Percentiles rank a stretch among this genome's conserved stretches.
These are phyloP conservation scores for Echinometra lucunter DNA, from an alignment of 53 echinoderm and acorn worm species.

Conservation along the genomic window DNA sequence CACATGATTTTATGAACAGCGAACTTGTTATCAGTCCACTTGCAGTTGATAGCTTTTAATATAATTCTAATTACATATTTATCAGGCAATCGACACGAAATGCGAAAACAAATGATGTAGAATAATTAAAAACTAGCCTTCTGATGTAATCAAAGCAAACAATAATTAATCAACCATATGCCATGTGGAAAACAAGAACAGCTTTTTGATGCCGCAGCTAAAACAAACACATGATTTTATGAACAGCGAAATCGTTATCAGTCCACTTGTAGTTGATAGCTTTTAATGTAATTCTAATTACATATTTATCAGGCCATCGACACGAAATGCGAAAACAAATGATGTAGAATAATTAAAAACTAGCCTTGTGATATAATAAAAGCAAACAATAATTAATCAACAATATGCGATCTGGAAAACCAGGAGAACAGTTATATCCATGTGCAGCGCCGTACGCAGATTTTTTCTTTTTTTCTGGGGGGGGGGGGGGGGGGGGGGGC, in stretches of 20 bases:
- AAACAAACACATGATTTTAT: neutral
- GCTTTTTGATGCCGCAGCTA: too few relatives aligned
- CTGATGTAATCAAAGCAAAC: neutral
- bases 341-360: neutral
- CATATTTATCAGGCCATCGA: neutral
- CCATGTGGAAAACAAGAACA: too few relatives aligned
- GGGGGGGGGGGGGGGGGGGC: too few relatives aligned
- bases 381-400: neutral
- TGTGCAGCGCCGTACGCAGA: too few relatives aligned
- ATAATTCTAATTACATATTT: neutral
- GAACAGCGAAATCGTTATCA: neutral
- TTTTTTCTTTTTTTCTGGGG: too few relatives aligned
- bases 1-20: neutral
- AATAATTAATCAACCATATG: neutral
- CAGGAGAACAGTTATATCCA: too few relatives aligned
- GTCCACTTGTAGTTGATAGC: constrained; percentile 8
- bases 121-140: neutral
- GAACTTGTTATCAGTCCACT: neutral
- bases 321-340: neutral
- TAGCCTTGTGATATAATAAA: neutral
- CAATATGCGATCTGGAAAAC: neutral
- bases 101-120: neutral
- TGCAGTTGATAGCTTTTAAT: neutral
- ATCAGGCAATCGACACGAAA: neutral
- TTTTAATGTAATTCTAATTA: neutral